Evolutionary conservation across 35 echinoderm and acorn worm genomes (phyloP).

Genomic region (Nesometra sesokonis): DNA sequence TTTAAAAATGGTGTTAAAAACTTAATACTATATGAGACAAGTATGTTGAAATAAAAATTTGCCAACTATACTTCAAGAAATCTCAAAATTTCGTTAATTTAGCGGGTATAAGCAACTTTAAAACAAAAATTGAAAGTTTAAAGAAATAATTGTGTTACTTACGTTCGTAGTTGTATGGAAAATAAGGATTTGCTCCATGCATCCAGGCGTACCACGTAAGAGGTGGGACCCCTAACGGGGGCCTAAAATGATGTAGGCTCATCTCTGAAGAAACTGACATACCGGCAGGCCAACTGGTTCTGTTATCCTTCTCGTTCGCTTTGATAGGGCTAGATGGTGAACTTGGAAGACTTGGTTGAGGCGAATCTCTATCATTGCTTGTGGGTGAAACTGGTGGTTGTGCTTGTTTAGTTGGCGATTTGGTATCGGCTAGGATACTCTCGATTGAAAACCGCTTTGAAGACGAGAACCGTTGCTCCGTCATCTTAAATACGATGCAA

Average conservation of each 20-base stretch:
- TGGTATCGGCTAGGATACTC: neutral
- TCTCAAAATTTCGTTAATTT: too few species aligned
- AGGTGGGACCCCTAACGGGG: neutral
- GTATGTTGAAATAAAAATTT: too few species aligned
- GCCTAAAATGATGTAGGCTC: neutral
- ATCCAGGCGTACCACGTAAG: neutral
- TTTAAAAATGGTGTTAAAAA: too few species aligned
- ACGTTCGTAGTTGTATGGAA: neutral
- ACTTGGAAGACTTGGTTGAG: neutral
- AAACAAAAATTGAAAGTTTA: too few species aligned
- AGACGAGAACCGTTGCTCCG: neutral
- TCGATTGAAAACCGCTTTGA: neutral
- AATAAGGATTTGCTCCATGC: neutral
- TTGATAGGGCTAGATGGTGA: neutral
- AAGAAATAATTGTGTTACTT: neutral
- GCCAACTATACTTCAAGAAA: too few species aligned
- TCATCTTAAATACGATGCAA: neutral
- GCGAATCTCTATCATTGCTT: neutral
- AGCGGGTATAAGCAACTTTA: too few species aligned
- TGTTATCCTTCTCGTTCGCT: neutral
- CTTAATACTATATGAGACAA: too few species aligned
- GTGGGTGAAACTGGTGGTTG: neutral
- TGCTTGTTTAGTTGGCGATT: neutral
- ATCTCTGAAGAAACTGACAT: neutral
- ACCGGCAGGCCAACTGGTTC: neutral